phyloP scores from a whole-genome alignment of 2,113 vertebrate species.

The Leptodactylus fuscus region DNA sequence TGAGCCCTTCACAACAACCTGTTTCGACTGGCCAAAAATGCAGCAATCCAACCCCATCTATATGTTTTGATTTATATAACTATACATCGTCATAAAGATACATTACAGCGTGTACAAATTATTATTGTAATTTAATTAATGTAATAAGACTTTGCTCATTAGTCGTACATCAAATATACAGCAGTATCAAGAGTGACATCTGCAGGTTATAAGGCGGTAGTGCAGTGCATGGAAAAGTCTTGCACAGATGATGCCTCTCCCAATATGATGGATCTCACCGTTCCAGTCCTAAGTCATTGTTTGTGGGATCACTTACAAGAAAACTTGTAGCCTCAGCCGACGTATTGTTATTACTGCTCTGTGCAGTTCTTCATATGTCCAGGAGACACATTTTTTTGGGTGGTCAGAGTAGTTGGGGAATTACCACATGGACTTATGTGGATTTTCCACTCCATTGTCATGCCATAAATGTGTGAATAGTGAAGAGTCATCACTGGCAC shows the following conservation, averaged over 20 bases:
- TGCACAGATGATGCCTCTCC: neutral
- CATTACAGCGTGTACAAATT: too few species aligned
- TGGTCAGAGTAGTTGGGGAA: too few species aligned
- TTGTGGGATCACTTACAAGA: neutral
- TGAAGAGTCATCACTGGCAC: neutral
- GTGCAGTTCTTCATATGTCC: too few species aligned
- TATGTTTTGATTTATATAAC: neutral
- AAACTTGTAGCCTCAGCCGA: too few species aligned
- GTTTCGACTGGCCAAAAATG: neutral
- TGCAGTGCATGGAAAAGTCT: neutral
- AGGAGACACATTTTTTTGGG: too few species aligned
- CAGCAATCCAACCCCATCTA: neutral
- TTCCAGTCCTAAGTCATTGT: neutral
- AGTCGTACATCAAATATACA: neutral
- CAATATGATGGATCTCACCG: neutral
- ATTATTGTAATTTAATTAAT: neutral
- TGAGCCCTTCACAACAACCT: neutral
- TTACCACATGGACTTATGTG: too few species aligned
- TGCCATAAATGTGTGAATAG: neutral
- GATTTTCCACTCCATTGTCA: neutral
- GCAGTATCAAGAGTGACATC: conserved; percentile 29
- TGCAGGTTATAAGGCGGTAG: neutral
- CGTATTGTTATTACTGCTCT: too few species aligned
- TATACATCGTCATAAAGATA: neutral
- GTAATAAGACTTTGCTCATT: neutral